Conservation (phyloP, 2,113 vertebrate genomes). For the Brachyhypopomus occidentalis region DNA sequence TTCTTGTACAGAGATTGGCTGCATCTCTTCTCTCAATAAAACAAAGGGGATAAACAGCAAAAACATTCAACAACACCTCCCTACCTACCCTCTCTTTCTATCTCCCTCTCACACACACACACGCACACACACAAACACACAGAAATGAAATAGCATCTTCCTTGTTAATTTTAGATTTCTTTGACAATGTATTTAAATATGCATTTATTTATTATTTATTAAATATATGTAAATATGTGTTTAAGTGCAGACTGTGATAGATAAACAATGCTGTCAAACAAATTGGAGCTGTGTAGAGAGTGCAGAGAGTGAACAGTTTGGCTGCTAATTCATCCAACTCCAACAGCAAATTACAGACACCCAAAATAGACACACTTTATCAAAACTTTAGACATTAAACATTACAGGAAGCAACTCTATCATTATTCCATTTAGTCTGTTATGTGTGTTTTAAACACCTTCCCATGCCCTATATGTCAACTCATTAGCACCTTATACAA, state of each 20-base stretch:
- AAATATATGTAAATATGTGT: too few species aligned
- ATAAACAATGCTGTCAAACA: conserved; percentile 35
- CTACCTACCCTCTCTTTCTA: too few species aligned
- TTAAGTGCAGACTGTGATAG: conserved; percentile 7
- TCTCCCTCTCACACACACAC: neutral
- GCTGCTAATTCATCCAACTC: conserved; percentile 22
- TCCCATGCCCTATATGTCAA: neutral
- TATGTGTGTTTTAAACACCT: neutral
- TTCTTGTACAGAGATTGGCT: too few species aligned
- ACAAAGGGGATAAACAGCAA: conserved; percentile 34
- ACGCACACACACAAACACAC: conserved; percentile 20
- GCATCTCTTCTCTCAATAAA: too few species aligned
- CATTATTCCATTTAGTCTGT: neutral
- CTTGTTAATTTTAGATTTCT: conserved; percentile 6
- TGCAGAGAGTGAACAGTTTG: conserved; percentile 26
- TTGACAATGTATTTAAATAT: conserved; percentile 25
- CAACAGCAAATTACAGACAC: conserved; percentile 7
- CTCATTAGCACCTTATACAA: neutral
- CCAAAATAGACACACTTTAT: conserved; percentile 31
- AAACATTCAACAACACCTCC: neutral
- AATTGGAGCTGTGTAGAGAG: conserved; percentile 3
- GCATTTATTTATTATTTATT: neutral
- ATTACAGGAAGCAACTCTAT: conserved; percentile 18
- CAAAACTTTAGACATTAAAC: conserved; percentile 25
- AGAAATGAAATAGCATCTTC: neutral